Conservation (phyloP, 2,888 invertebrate species). For the Ommatoiulus sabulosus region DNA sequence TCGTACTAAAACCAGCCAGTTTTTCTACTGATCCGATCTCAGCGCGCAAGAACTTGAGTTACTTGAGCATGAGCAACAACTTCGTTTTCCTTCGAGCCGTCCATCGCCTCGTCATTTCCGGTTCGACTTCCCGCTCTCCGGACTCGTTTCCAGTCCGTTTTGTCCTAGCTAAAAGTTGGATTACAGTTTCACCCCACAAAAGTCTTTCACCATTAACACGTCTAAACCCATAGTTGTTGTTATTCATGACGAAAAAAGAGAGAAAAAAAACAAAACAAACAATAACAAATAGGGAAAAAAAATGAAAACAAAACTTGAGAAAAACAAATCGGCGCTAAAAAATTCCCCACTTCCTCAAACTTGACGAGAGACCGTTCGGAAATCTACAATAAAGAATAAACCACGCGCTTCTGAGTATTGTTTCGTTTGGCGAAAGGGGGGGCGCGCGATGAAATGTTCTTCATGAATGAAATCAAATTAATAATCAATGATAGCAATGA, state of each 20-base stretch:
- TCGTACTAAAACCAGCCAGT: too few relatives aligned
- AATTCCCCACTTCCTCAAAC: neutral
- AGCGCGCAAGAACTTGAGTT: too few relatives aligned
- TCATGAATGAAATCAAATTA: neutral
- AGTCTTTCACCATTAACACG: conserved; percentile 44
- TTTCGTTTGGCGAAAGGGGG: neutral
- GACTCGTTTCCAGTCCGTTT: neutral
- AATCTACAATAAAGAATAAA: neutral
- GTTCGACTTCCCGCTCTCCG: neutral
- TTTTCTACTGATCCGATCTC: too few relatives aligned
- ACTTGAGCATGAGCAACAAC: neutral
- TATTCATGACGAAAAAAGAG: conserved; percentile 19
- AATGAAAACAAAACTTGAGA: neutral
- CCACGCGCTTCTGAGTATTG: conserved; percentile 33
- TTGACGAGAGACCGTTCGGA: neutral
- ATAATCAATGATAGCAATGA: conserved; percentile 4
- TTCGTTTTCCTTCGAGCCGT: neutral
- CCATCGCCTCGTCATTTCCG: neutral
- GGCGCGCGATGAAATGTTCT: neutral
- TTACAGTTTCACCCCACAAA: conserved; percentile 47
- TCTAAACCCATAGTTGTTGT: conserved; percentile 29
- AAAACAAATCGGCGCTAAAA: neutral
- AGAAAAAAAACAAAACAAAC: neutral
- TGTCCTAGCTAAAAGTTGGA: conserved; percentile 44
- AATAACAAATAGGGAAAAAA: conserved; percentile 6